Conservation (phyloP, 1,140 invertebrate species). For the Uloborus diversus region DNA sequence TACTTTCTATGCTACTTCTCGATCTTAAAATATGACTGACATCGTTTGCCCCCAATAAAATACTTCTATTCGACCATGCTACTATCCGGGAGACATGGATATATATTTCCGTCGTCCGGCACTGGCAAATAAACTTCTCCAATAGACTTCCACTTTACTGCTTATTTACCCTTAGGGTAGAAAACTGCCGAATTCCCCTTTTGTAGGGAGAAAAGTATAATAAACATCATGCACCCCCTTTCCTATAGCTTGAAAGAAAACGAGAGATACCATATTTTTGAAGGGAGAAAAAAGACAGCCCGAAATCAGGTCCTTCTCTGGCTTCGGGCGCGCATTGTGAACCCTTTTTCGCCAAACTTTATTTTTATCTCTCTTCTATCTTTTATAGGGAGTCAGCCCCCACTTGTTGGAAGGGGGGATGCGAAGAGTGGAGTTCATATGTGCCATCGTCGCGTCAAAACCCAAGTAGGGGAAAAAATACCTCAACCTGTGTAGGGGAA, state of each 20-base stretch:
- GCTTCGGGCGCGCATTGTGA: constrained; percentile 13
- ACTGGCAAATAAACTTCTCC: constrained; percentile 27
- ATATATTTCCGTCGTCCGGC: not conserved
- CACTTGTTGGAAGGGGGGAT: not conserved
- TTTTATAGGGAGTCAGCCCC: constrained; percentile 15
- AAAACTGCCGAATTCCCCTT: not conserved
- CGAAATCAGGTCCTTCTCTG: constrained; percentile 43
- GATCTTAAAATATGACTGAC: not conserved
- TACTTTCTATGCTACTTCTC: too few relatives aligned
- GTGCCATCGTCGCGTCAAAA: constrained; percentile 33
- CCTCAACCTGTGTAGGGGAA: not conserved
- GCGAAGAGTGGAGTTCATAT: constrained; percentile 28
- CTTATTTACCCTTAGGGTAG: constrained; percentile 45
- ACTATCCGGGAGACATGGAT: not conserved
- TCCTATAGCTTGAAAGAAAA: not conserved
- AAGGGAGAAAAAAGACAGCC: constrained; percentile 20
- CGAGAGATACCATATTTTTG: constrained; percentile 28
- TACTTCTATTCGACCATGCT: not conserved
- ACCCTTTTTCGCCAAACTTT: constrained; percentile 3
- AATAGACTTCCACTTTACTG: constrained; percentile 39
- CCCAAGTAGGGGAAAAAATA: not conserved
- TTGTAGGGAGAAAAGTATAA: constrained; percentile 20
- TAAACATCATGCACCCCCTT: constrained; percentile 25
- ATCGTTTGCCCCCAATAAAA: not conserved
- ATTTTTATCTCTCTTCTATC: not conserved